Percentiles rank a stretch among this genome's conserved stretches.
Evolutionary conservation across 2,113 vertebrate genomes (phyloP).

Genomic region (Monarcha castaneiventris): DNA sequence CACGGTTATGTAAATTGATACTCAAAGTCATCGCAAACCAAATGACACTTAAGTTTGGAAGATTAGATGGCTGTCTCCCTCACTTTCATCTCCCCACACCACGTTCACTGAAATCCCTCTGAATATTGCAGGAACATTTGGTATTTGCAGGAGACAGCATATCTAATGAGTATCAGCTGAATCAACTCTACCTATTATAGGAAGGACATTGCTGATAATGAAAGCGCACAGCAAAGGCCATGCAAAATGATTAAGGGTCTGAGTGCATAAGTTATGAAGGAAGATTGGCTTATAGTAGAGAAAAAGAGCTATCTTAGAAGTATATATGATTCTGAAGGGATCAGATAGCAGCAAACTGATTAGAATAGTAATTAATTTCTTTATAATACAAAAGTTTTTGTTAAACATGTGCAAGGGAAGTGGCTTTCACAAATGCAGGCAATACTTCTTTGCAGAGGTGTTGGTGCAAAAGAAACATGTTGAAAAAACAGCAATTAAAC

Average conservation of each 20-base stretch:
- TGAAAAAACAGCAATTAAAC: neutral
- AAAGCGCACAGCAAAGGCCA: slow-evolving; percentile 31
- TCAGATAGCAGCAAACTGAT: neutral
- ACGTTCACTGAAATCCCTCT: neutral
- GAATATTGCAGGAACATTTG: slow-evolving; percentile 35
- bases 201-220: slow-evolving; percentile 55
- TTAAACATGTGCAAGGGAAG: neutral
- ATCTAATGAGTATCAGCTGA: slow-evolving; percentile 57
- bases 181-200: slow-evolving; percentile 57
- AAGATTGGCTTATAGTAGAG: slow-evolving; percentile 16
- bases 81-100: neutral
- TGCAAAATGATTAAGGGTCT: slow-evolving; percentile 43
- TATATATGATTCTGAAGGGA: neutral
- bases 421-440: neutral
- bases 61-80: neutral
- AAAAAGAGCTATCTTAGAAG: slow-evolving; percentile 7
- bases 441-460: neutral
- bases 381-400: neutral
- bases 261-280: slow-evolving; percentile 47
- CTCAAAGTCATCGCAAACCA: neutral
- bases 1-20: neutral
- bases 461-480: neutral
- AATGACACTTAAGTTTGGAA: neutral
- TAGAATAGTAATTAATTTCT: slow-evolving; percentile 35
- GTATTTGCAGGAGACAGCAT: slow-evolving; percentile 55